Conservation (phyloP, 2,113 vertebrate genomes). For the Rattus norvegicus region DNA sequence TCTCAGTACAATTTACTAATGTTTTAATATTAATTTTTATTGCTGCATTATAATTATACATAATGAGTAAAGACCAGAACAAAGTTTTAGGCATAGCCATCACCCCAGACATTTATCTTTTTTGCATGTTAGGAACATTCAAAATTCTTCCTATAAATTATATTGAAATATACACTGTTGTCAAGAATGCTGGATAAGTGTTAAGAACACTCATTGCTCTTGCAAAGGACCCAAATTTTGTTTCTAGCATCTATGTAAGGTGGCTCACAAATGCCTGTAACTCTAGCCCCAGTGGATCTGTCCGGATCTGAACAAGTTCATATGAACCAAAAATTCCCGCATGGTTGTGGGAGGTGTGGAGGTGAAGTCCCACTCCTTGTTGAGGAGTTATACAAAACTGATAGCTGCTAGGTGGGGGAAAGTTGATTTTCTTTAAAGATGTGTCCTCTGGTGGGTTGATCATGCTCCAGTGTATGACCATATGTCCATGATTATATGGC, state of each 20-base stretch:
- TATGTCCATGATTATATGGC: neutral
- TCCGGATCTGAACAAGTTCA: neutral
- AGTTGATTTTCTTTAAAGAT: neutral
- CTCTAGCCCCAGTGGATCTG: neutral
- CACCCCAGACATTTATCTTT: neutral
- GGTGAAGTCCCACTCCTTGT: neutral
- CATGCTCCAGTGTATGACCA: neutral
- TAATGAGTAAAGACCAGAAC: neutral
- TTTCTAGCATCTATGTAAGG: neutral
- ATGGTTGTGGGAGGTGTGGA: neutral
- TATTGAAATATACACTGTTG: neutral
- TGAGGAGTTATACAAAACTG: no score
- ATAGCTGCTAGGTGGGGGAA: neutral
- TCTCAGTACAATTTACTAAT: slow-evolving; percentile 5
- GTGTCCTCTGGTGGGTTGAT: no score
- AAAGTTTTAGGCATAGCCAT: neutral
- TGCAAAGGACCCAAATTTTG: neutral
- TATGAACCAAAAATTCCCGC: neutral
- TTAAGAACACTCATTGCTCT: neutral
- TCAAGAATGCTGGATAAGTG: neutral
- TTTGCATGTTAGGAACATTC: neutral
- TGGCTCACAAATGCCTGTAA: neutral
- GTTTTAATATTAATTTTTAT: slow-evolving; percentile 33
- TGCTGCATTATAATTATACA: neutral
- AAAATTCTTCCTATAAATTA: neutral